These are phyloP conservation scores for Cricetomys ansorgei DNA, from an alignment of 2,113 vertebrate genomes.

Conservation along the genomic window DNA sequence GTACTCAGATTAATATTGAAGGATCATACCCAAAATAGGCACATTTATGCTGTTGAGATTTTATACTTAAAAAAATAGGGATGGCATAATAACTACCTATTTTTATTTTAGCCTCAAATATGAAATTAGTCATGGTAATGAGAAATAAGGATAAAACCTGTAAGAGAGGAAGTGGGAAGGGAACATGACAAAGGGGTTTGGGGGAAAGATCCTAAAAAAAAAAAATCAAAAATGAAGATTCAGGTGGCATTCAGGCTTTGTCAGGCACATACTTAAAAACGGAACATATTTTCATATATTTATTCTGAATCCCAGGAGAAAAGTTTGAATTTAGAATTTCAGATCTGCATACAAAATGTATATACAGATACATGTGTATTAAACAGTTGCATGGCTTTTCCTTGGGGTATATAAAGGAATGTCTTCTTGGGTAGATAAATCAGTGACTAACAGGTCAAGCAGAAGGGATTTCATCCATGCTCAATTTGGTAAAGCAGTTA, in stretches of 20 bases:
- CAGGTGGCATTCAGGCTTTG: background rate
- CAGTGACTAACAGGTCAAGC: too few species aligned
- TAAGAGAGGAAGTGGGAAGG: background rate
- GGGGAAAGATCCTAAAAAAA: background rate
- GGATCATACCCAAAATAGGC: background rate
- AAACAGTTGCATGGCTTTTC: background rate
- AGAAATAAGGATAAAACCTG: background rate
- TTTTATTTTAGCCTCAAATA: background rate
- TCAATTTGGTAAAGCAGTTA: background rate
- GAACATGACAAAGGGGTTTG: background rate
- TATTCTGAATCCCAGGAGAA: conserved; percentile 11
- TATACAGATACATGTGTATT: background rate
- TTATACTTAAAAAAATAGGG: background rate
- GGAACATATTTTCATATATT: background rate
- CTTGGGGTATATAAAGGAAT: background rate
- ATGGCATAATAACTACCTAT: background rate
- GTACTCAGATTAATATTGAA: background rate
- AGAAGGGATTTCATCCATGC: background rate
- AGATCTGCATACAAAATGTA: background rate
- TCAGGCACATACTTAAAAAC: background rate
- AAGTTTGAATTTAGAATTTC: conserved; percentile 4
- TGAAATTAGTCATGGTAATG: background rate
- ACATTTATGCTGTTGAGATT: background rate
- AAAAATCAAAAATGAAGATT: conserved; percentile 1
- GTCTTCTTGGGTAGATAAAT: background rate